Evolutionary conservation across 2,888 invertebrate genomes (phyloP).

Genomic region (Cenopis cana): DNA sequence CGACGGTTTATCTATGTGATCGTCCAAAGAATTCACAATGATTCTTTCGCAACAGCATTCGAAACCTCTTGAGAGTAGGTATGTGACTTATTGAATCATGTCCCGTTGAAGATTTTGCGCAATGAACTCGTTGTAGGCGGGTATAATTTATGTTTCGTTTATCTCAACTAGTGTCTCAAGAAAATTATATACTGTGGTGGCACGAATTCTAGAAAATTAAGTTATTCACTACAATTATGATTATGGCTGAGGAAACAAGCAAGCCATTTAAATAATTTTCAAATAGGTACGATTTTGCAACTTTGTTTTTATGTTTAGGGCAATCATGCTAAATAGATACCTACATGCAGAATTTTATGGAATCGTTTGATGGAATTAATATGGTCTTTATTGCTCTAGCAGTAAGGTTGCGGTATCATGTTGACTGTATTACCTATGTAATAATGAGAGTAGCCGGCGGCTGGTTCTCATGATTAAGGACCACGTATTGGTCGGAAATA

Average conservation of each 20-base stretch:
- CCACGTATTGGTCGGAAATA: too few relatives aligned
- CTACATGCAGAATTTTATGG: neutral
- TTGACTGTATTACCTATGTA: too few relatives aligned
- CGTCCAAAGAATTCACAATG: conserved; percentile 17
- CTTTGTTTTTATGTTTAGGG: neutral
- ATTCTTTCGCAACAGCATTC: conserved; percentile 2
- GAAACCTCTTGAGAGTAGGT: conserved; percentile 13
- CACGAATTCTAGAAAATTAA: conserved; percentile 16
- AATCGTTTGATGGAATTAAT: too few relatives aligned
- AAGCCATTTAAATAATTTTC: conserved; percentile 10
- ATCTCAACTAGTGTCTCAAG: conserved; percentile 2
- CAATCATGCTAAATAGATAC: neutral
- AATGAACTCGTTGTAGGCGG: neutral
- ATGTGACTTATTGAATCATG: conserved; percentile 1
- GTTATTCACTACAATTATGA: conserved; percentile 28
- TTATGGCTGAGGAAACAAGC: conserved; percentile 13
- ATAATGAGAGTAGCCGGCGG: too few relatives aligned
- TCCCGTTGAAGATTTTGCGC: conserved; percentile 14
- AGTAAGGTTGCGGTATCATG: too few relatives aligned
- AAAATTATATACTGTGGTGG: conserved; percentile 20
- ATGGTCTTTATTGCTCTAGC: too few relatives aligned
- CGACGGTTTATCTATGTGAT: neutral
- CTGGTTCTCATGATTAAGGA: too few relatives aligned
- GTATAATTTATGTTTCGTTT: neutral
- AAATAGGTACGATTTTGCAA: conserved; percentile 9